A percentile compares a stretch with the other conserved stretches of the same genome.
These are phyloP conservation scores for Pagetopsis macropterus DNA, from an alignment of 2,797 vertebrate species.

Conservation along the genomic window DNA sequence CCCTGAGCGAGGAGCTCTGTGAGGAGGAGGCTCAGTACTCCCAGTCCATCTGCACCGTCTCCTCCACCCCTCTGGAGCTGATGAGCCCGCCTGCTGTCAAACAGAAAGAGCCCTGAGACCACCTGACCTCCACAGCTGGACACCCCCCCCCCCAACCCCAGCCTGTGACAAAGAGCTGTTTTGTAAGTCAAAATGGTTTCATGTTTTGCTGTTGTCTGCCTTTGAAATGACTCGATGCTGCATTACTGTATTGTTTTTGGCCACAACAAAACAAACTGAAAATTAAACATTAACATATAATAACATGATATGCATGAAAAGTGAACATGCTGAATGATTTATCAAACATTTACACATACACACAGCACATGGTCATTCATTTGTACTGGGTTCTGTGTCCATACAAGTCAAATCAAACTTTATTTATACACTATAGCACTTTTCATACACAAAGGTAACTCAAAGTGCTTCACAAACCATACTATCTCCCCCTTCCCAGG, in stretches of 20 bases:
- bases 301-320: not conserved
- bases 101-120: not conserved
- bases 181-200: not conserved
- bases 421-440: too few relatives aligned
- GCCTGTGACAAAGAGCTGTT: not conserved
- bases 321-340: too few relatives aligned
- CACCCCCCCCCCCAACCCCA: too few relatives aligned
- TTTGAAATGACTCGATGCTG: not conserved
- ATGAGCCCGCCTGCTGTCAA: not conserved
- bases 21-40: conserved; percentile 57
- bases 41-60: conserved; percentile 68
- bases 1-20: conserved; percentile 35
- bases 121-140: conserved; percentile 1
- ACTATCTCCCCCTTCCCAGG: too few relatives aligned
- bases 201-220: not conserved
- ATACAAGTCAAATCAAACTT: too few relatives aligned
- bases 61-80: conserved; percentile 42
- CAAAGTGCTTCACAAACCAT: too few relatives aligned
- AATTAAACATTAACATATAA: not conserved
- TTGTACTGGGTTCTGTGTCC: too few relatives aligned
- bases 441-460: too few relatives aligned
- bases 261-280: not conserved
- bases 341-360: too few relatives aligned
- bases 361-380: too few relatives aligned
- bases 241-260: not conserved